These are phyloP conservation scores for Epinephelus fuscoguttatus DNA, from an alignment of 2,113 vertebrate species.

Conservation along the genomic window DNA sequence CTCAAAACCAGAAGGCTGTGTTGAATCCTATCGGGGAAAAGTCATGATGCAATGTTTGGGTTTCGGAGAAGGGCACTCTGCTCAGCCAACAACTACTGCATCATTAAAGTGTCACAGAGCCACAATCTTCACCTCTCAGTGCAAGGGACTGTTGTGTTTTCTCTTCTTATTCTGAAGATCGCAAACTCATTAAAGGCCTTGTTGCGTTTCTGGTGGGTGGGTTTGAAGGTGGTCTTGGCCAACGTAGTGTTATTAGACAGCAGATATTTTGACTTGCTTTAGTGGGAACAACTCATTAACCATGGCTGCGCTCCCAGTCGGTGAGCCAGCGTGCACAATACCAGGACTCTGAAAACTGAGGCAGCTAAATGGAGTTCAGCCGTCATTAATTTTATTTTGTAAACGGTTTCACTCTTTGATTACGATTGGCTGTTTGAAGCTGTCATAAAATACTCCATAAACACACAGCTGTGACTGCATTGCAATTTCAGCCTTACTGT, in stretches of 20 bases:
- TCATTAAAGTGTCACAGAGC: constrained; percentile 39
- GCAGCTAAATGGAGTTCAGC: constrained; percentile 6
- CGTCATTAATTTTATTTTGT: not conserved
- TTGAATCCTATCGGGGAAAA: constrained; percentile 38
- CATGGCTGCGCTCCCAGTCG: not conserved
- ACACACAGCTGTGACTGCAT: no score
- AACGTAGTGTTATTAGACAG: not conserved
- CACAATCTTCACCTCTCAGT: constrained; percentile 8
- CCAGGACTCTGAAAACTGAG: not conserved
- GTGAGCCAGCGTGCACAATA: not conserved
- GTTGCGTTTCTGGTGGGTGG: not conserved
- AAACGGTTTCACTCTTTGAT: no score
- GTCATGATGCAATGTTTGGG: constrained; percentile 47
- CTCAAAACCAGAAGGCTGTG: constrained; percentile 17
- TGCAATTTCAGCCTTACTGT: no score
- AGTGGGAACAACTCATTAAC: not conserved
- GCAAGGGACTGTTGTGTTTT: constrained; percentile 8
- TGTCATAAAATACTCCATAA: no score
- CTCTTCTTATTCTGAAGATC: constrained; percentile 9
- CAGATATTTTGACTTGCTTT: constrained; percentile 13
- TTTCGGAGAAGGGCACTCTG: constrained; percentile 30
- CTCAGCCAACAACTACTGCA: constrained; percentile 13
- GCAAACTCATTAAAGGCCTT: constrained; percentile 14
- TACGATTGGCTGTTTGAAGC: no score
- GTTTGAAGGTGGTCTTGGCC: constrained; percentile 1